phyloP scores from a whole-genome alignment of 1,140 invertebrate genomes.

The Bombus breviceps region DNA sequence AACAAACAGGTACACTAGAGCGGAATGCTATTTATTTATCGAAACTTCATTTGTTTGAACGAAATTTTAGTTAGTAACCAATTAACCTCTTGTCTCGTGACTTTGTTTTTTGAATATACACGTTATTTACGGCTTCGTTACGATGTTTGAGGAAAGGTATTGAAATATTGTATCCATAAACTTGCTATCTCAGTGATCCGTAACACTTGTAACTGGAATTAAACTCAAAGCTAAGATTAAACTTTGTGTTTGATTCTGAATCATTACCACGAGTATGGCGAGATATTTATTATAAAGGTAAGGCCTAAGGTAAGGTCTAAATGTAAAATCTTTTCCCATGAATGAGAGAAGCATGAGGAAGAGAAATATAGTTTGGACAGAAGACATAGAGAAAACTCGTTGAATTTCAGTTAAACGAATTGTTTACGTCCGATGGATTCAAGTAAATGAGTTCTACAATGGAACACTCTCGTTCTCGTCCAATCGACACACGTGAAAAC shows the following conservation, averaged over 20 bases:
- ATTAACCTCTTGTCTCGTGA: background rate
- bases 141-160: background rate
- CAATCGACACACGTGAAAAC: too few species aligned
- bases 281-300: background rate
- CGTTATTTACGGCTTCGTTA: background rate
- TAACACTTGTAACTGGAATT: background rate
- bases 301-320: too few species aligned
- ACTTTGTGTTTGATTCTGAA: background rate
- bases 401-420: too few species aligned
- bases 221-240: background rate
- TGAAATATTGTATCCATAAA: background rate
- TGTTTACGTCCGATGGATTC: too few species aligned
- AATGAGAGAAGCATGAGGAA: too few species aligned
- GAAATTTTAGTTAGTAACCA: background rate
- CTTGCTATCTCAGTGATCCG: background rate
- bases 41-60: background rate
- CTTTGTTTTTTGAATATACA: background rate
- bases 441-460: too few species aligned
- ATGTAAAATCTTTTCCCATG: too few species aligned
- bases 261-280: background rate
- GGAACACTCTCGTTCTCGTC: background rate
- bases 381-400: too few species aligned
- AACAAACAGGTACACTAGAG: background rate
- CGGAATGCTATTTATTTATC: background rate
- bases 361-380: too few species aligned